phyloP scores from a whole-genome alignment of 2,113 vertebrate genomes.

The Gambusia affinis region DNA sequence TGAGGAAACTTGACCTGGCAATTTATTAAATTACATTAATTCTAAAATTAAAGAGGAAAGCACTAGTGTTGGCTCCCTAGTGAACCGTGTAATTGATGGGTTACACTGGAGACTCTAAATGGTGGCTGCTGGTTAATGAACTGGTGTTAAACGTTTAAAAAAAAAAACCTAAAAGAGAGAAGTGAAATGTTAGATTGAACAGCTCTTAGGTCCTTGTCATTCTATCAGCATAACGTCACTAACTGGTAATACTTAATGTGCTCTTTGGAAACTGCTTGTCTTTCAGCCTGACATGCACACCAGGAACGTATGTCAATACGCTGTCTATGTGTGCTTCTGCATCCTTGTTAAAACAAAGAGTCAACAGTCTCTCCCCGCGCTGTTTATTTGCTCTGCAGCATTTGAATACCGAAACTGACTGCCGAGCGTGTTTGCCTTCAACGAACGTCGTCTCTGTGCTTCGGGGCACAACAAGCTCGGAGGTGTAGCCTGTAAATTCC shows the following conservation, averaged over 20 bases:
- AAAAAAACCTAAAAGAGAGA: not conserved
- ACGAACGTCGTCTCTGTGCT: conserved; percentile 30
- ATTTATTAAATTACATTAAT: no score
- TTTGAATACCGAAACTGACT: conserved; percentile 49
- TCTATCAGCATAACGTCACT: conserved; percentile 43
- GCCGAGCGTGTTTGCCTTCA: conserved; percentile 7
- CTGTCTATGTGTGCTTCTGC: not conserved
- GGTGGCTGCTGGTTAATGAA: not conserved
- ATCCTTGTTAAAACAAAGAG: conserved; percentile 14
- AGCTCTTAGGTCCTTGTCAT: conserved; percentile 27
- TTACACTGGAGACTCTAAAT: not conserved
- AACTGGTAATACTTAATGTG: conserved; percentile 47
- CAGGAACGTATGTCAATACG: conserved; percentile 17
- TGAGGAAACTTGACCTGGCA: no score
- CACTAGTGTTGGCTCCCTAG: no score
- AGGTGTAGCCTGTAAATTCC: conserved; percentile 69
- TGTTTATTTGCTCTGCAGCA: conserved; percentile 26
- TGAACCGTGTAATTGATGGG: not conserved
- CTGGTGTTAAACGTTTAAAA: not conserved
- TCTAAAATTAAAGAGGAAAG: no score
- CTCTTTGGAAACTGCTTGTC: conserved; percentile 11
- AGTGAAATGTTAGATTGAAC: conserved; percentile 68
- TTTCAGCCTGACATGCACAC: conserved; percentile 23
- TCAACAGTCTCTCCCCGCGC: not conserved
- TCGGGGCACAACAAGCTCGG: conserved; percentile 31